Evolutionary conservation across 2,113 vertebrate species (phyloP).

Genomic region (Rousettus leschenaultii): DNA sequence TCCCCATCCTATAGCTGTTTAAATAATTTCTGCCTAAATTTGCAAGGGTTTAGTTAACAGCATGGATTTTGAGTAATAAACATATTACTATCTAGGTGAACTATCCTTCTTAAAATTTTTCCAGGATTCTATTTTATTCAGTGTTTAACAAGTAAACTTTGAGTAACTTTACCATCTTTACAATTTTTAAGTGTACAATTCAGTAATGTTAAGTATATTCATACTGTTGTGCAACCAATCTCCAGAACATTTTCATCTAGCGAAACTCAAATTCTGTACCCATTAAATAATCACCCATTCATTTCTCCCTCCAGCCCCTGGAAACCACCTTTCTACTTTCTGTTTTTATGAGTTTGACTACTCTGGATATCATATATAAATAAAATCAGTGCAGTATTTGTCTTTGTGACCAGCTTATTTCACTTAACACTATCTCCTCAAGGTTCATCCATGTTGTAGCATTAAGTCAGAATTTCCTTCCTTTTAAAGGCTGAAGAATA

Average conservation of each 20-base stretch:
- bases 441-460: neutral
- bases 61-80: neutral
- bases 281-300: neutral
- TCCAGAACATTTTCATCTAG: neutral
- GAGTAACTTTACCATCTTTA: neutral
- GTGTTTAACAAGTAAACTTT: neutral
- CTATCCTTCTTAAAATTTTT: neutral
- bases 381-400: neutral
- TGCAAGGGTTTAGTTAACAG: neutral
- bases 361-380: neutral
- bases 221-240: neutral
- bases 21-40: neutral
- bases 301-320: neutral
- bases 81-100: neutral
- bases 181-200: neutral
- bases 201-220: neutral
- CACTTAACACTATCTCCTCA: neutral
- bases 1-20: neutral
- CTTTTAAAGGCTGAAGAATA: neutral
- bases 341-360: neutral
- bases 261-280: neutral
- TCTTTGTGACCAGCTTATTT: neutral
- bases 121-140: neutral
- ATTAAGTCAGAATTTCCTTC: neutral
- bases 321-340: neutral